Evolutionary conservation across 2,888 invertebrate species (phyloP).

Genomic region (Drosophila kokeensis): DNA sequence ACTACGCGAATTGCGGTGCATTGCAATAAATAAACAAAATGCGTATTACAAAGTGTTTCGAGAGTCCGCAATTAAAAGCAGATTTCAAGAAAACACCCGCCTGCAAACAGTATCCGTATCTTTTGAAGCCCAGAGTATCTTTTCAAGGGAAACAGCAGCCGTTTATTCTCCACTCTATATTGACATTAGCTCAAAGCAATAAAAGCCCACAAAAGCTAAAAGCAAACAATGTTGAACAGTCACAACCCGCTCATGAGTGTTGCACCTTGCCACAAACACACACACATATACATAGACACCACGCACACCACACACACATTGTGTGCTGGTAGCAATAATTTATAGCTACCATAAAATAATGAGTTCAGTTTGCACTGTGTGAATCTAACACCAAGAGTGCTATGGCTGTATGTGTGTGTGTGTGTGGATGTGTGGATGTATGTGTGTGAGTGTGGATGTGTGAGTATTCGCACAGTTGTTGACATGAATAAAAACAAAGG

Average conservation of each 20-base stretch:
- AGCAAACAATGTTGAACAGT: conserved; percentile 36
- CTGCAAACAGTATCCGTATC: conserved; percentile 25
- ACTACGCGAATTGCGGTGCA: conserved; percentile 5
- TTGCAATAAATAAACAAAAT: conserved; percentile 17
- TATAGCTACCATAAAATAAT: conserved; percentile 22
- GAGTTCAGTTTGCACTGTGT: conserved; percentile 25
- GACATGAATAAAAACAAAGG: conserved; percentile 34
- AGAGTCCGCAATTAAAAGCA: not conserved
- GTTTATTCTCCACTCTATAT: conserved; percentile 8
- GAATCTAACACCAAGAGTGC: conserved; percentile 12
- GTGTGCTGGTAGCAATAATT: conserved; percentile 42
- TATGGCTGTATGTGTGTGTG: not conserved
- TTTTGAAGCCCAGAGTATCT: conserved; percentile 18
- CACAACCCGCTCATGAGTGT: conserved; percentile 19
- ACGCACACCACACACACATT: conserved; percentile 9
- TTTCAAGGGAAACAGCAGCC: not conserved
- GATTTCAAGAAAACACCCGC: not conserved
- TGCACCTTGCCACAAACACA: conserved; percentile 8
- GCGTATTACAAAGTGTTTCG: conserved; percentile 15
- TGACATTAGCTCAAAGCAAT: conserved; percentile 39
- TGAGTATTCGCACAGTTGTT: conserved; percentile 36
- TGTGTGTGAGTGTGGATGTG: not conserved
- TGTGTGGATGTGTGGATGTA: not conserved
- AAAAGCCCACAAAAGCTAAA: conserved; percentile 40
- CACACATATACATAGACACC: not conserved